These are phyloP conservation scores for Actinia tenebrosa DNA, from an alignment of 64 coral and sea anemone genomes.

Conservation along the genomic window DNA sequence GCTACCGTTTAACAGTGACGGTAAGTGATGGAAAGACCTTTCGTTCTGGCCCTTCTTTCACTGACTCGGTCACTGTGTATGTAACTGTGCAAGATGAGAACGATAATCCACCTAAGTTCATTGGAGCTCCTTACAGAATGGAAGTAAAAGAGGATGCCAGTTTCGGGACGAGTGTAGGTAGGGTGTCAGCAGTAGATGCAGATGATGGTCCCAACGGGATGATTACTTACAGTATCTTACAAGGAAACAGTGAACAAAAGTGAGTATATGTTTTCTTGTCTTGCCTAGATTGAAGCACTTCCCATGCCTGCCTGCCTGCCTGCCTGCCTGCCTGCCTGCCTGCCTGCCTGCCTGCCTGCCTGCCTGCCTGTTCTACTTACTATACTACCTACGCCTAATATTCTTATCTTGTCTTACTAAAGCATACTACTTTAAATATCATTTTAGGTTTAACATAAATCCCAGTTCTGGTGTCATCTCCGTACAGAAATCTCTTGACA, in stretches of 20 bases:
- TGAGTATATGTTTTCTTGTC: background rate
- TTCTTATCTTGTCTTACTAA: no score
- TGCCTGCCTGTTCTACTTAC: background rate
- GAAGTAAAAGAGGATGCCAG: constrained; percentile 16
- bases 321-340: constrained; percentile 8
- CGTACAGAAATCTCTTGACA: constrained; percentile 50
- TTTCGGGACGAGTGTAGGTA: constrained; percentile 31
- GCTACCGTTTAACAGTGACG: constrained; percentile 66
- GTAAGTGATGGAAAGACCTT: constrained; percentile 39
- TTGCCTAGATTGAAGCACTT: no score
- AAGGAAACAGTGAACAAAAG: constrained; percentile 53
- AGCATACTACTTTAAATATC: background rate
- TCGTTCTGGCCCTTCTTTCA: background rate
- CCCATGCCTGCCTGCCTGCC: constrained; percentile 9
- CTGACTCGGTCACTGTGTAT: constrained; percentile 30
- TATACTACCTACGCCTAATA: no score
- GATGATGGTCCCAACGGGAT: constrained; percentile 60
- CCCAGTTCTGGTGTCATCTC: constrained; percentile 58
- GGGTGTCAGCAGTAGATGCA: constrained; percentile 49
- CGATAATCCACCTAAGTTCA: constrained; percentile 74
- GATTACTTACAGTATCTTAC: constrained; percentile 41
- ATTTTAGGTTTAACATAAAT: constrained; percentile 64
- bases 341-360: constrained; percentile 8
- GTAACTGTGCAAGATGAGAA: constrained; percentile 73
- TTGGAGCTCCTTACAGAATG: constrained; percentile 10